A percentile compares a stretch with the other conserved stretches of the same genome.
These are phyloP conservation scores for Epinotia demarniana DNA, from an alignment of 2,888 invertebrate species.

Conservation along the genomic window DNA sequence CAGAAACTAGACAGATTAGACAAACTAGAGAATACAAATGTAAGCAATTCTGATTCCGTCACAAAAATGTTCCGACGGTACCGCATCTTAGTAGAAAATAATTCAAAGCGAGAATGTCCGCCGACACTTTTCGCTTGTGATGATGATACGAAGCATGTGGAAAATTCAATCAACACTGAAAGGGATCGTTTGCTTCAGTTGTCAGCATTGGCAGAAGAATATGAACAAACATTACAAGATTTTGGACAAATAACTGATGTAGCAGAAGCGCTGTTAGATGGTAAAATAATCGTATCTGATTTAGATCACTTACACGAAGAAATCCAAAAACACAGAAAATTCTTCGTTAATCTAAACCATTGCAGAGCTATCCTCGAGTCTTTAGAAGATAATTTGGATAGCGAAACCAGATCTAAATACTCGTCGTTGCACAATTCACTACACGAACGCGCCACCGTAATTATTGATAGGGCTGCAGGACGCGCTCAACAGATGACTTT, in stretches of 20 bases:
- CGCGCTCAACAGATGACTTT: conserved; percentile 93
- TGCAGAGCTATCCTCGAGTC: conserved; percentile 94
- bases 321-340: conserved; percentile 94
- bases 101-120: conserved; percentile 89
- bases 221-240: conserved; percentile 94
- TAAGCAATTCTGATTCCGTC: conserved; percentile 85
- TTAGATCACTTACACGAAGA: conserved; percentile 94
- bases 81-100: conserved; percentile 86
- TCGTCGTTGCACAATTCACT: conserved; percentile 90
- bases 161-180: conserved; percentile 88
- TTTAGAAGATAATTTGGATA: conserved; percentile 92
- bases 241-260: conserved; percentile 93
- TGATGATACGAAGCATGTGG: conserved; percentile 88
- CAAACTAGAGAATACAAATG: conserved; percentile 87
- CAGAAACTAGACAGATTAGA: conserved; percentile 89
- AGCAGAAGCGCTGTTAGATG: conserved; percentile 92
- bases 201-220: conserved; percentile 92
- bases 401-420: conserved; percentile 90
- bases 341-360: conserved; percentile 94
- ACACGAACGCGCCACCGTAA: conserved; percentile 89
- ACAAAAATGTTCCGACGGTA: conserved; percentile 86
- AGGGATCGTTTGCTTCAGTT: conserved; percentile 91
- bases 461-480: conserved; percentile 92
- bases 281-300: conserved; percentile 89
- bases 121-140: conserved; percentile 87